Base-by-base conservation (phyloP, 2,797 vertebrate species). In the Mormyrus proboscirostris region DNA sequence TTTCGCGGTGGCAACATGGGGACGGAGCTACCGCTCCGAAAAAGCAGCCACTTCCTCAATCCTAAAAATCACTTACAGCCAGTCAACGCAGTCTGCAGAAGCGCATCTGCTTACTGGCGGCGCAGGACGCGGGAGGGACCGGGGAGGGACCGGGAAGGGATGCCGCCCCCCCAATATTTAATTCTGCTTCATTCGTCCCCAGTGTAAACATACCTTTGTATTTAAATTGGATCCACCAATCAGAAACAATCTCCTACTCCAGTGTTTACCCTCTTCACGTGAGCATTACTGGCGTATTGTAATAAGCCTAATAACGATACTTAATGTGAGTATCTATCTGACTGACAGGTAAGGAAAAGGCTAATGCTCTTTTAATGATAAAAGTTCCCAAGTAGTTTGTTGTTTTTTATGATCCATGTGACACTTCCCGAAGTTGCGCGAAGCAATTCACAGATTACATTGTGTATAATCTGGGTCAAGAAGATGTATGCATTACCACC, bases 31-130 rank as follows among this genome's bases (percentile, higher is more conserved):
- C 6, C 1, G 82, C 82, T 85, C 22, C n/a, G 38, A n/a, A 44
- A 12, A 8, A 51, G 4, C 47, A 6, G 16, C 6, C n/a, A 89
- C 89, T 89, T 89, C 89, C 89, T 87, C 84, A 89, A 89, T 89
- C 89, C 84, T 79, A 8, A 57, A 65, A 89, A 86, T n/a, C 85
- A 79, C 62, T 53, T 47, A 38, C 3, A 50, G 9, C 51, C 47
- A 51, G 22, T 86, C 47, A 7, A 12, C 84, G 49, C 2, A 5
- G 49, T 53, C 83, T 85, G 83, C n/a, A 44, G 33, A 79, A 16
- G 73, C 73, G 73, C 73, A 73, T 73, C 69, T 38, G 14, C 33
- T 69, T 73, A 73, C 29, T 12, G 69, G 14, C 22, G 69, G 14
- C 12, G 14, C 29, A 33, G 33, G 12, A 16, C 33, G 4, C 14